These are phyloP conservation scores for Gila robusta DNA, from an alignment of 2,797 vertebrate genomes.

Conservation along the genomic window DNA sequence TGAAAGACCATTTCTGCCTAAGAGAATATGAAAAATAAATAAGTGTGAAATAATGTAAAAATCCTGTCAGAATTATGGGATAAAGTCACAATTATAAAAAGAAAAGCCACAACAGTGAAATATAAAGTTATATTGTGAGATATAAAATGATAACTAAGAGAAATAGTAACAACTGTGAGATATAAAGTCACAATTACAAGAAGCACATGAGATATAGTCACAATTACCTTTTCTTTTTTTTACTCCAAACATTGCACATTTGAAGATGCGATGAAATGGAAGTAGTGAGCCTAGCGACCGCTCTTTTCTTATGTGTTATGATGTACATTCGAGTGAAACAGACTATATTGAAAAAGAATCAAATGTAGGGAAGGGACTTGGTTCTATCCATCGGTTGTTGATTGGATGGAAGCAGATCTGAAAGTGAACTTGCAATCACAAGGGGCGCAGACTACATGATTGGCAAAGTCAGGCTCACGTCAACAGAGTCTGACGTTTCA, in stretches of 20 bases:
- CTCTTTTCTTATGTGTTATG: background rate
- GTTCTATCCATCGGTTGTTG: background rate
- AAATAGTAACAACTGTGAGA: background rate
- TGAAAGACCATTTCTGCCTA: background rate
- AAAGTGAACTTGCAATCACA: background rate
- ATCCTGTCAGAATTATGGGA: background rate
- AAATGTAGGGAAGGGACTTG: background rate
- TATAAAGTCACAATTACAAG: background rate
- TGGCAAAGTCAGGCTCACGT: background rate
- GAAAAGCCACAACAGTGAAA: background rate
- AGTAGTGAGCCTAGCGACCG: background rate
- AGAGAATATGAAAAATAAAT: background rate
- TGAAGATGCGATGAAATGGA: background rate
- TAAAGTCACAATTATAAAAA: background rate
- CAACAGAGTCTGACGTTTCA: background rate
- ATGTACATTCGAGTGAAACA: background rate
- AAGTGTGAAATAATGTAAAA: background rate
- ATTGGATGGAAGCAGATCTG: background rate
- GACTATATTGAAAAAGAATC: background rate
- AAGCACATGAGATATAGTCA: background rate
- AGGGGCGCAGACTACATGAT: background rate
- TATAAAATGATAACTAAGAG: background rate
- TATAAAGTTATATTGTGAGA: background rate
- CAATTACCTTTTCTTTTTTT: background rate
- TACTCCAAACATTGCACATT: background rate